phyloP scores from a whole-genome alignment of 1,140 invertebrate genomes.

The Oryzaephilus surinamensis region DNA sequence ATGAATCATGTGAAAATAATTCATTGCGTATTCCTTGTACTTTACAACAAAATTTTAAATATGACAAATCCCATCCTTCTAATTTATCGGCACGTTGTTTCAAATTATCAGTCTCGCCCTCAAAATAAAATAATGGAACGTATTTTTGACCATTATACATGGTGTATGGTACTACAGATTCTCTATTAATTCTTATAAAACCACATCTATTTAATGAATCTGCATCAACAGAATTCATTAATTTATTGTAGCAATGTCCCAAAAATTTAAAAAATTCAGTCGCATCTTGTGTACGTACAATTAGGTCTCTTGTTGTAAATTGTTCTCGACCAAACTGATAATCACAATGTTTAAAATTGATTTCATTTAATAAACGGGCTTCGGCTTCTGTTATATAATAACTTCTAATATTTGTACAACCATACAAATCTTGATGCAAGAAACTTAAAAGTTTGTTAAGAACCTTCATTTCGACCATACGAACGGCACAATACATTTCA shows the following conservation, averaged over 20 bases:
- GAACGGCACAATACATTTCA: constrained; percentile 81
- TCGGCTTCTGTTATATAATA: constrained; percentile 89
- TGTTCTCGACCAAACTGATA: constrained; percentile 76
- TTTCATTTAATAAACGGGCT: constrained; percentile 82
- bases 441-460: constrained; percentile 76
- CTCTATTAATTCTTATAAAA: constrained; percentile 88
- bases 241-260: constrained; percentile 76
- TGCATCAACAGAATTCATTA: constrained; percentile 51
- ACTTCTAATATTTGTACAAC: constrained; percentile 81
- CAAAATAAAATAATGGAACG: constrained; percentile 90
- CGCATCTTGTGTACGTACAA: constrained; percentile 77
- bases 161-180: constrained; percentile 88
- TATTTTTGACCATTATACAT: constrained; percentile 72
- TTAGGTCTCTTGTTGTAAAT: constrained; percentile 83
- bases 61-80: constrained; percentile 83
- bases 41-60: constrained; percentile 89
- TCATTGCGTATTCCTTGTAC: constrained; percentile 86
- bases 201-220: constrained; percentile 74
- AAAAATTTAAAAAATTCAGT: constrained; percentile 84
- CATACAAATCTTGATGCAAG: constrained; percentile 73
- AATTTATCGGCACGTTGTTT: constrained; percentile 74
- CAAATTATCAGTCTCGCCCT: constrained; percentile 82
- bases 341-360: constrained; percentile 87
- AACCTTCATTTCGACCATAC: constrained; percentile 81
- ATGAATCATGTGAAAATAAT: constrained; percentile 79